Base-by-base conservation (phyloP, 2,797 vertebrate genomes). In the Ispidina lecontei region DNA sequence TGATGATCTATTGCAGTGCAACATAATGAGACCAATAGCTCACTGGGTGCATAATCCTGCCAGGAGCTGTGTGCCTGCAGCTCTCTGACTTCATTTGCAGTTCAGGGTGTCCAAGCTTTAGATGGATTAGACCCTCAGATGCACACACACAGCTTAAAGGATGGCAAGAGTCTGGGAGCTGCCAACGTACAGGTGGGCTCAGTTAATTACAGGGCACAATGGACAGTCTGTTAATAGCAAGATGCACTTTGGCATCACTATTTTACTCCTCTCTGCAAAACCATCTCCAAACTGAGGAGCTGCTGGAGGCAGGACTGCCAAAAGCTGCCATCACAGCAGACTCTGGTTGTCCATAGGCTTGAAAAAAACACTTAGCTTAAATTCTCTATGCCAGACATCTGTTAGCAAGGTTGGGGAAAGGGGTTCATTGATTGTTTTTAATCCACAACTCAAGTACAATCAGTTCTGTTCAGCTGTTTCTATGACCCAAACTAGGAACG, bases 1-100 rank as follows among this genome's bases (percentile, higher is more conserved):
- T 59, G 85, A 93, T 93, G 97, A 97, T 97, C 68, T 83, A 97
- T 96, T 90, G 94, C 95, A 94, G 84, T 89, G 93, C 70, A 96
- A 95, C 92, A 94, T 97, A 97, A 97, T 96, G 96, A 97, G 95
- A 96, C 96, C 90, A 86, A 96, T 97, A 97, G 96, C 96, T 97
- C 96, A 97, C 90, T 89, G 74, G 91, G 88, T 95, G 89, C 91
- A 89, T 94, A 96, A 96, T 96, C 91, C 94, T 95, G 95, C 94
- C 94, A 91, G 94, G 89, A 94, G 87, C 79, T 91, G 88, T 43
- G 83, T 0, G 90, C 88, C 87, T 74, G 94, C 94, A 91, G 93
- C 86, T 91, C 91, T 78, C 78, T 10, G 78, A 84, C 91, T 94
- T 95, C 89, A 93, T 94, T 89, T 95, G 91, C 89, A 77, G 89